Evolutionary conservation across 2,888 invertebrate species (phyloP).

Genomic region (Zaprionus bogoriensis): DNA sequence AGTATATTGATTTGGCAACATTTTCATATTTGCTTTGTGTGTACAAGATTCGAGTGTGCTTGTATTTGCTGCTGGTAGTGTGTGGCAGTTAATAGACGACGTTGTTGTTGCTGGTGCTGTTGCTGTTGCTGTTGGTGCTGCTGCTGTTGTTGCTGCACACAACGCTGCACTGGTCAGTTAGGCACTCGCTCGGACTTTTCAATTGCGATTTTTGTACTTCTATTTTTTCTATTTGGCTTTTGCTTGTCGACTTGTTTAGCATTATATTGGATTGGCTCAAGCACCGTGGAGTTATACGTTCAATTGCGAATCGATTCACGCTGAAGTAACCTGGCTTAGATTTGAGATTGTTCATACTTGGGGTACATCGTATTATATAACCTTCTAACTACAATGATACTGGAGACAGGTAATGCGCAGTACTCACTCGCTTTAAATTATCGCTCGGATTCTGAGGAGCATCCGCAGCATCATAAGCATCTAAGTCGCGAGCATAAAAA

Average conservation of each 20-base stretch:
- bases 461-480: slow-evolving; percentile 9
- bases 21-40: slow-evolving; percentile 70
- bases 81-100: slow-evolving; percentile 57
- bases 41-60: slow-evolving; percentile 41
- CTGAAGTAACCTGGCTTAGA: not conserved
- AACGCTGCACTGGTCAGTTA: slow-evolving; percentile 59
- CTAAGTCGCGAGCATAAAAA: not conserved
- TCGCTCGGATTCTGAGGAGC: slow-evolving; percentile 5
- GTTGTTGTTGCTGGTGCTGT: slow-evolving; percentile 21
- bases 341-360: not conserved
- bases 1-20: slow-evolving; percentile 70
- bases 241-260: slow-evolving; percentile 33
- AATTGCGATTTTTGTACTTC: slow-evolving; percentile 62
- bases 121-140: slow-evolving; percentile 22
- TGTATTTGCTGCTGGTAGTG: slow-evolving; percentile 54
- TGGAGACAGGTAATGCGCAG: slow-evolving; percentile 15
- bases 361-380: not conserved
- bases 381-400: not conserved
- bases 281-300: slow-evolving; percentile 32
- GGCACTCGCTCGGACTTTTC: slow-evolving; percentile 54
- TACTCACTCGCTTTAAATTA: slow-evolving; percentile 9
- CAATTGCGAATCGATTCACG: not conserved
- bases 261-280: slow-evolving; percentile 52
- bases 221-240: slow-evolving; percentile 43
- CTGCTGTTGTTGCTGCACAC: slow-evolving; percentile 24